Conservation (phyloP, 1,140 invertebrate species). For the Melitaea cinxia region DNA sequence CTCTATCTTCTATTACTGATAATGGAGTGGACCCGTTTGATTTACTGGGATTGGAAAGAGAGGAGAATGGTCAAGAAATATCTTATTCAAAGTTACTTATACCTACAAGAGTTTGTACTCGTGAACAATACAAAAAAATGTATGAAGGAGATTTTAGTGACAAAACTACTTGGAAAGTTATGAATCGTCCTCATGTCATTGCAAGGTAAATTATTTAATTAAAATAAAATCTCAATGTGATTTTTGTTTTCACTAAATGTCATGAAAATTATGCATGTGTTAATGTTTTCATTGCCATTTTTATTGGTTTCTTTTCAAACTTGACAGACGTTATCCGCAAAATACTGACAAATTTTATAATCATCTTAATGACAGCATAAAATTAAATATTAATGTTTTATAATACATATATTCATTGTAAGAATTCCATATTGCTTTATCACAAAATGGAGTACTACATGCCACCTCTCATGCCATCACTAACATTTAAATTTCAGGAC, state of each 20-base stretch:
- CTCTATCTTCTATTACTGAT: constrained; percentile 92
- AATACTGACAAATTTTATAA: constrained; percentile 22
- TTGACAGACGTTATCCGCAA: constrained; percentile 10
- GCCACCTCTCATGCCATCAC: constrained; percentile 69
- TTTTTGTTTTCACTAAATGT: constrained; percentile 32
- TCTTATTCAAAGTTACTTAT: constrained; percentile 93
- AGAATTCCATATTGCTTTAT: constrained; percentile 22
- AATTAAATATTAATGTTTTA: constrained; percentile 28
- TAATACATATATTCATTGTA: constrained; percentile 18
- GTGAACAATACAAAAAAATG: constrained; percentile 79
- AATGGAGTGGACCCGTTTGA: constrained; percentile 93
- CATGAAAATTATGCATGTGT: constrained; percentile 27
- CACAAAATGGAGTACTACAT: constrained; percentile 46
- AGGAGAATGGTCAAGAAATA: constrained; percentile 92
- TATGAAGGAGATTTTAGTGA: constrained; percentile 83
- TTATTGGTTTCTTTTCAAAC: constrained; percentile 24
- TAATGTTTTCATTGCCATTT: constrained; percentile 24
- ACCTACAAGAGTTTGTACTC: constrained; percentile 85
- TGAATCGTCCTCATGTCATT: constrained; percentile 83
- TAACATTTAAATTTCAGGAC: constrained; percentile 86
- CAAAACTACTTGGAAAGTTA: constrained; percentile 69
- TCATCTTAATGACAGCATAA: constrained; percentile 12
- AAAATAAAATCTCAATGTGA: constrained; percentile 5
- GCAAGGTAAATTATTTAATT: constrained; percentile 82
- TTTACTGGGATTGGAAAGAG: constrained; percentile 90